phyloP scores from a whole-genome alignment of 2,113 vertebrate genomes.

The Xenus cinereus region DNA sequence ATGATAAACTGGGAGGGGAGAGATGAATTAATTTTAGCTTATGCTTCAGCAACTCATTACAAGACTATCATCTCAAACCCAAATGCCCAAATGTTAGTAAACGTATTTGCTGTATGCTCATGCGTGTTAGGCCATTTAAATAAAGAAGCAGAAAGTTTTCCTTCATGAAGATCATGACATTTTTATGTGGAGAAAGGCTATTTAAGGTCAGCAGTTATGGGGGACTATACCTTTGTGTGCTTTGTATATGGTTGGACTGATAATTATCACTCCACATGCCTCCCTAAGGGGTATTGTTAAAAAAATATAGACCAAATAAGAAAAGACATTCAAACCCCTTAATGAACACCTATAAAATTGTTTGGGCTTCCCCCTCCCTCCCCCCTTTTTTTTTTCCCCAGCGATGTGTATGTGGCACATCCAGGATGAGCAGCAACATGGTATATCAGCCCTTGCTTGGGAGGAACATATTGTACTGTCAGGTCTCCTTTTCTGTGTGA shows the following conservation, averaged over 20 bases:
- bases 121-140: neutral
- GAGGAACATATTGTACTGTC: neutral
- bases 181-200: neutral
- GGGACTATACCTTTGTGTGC: neutral
- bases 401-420: neutral
- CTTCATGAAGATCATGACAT: neutral
- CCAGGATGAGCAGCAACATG: neutral
- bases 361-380: neutral
- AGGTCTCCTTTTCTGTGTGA: neutral
- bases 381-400: too few species aligned
- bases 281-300: neutral
- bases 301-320: neutral
- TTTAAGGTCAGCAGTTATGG: neutral
- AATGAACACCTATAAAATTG: neutral
- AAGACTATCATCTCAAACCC: neutral
- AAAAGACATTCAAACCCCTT: neutral
- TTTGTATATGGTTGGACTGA: neutral
- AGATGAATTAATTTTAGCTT: neutral
- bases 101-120: neutral
- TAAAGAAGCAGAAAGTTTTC: constrained; percentile 1
- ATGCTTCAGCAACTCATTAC: neutral
- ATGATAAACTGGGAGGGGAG: neutral
- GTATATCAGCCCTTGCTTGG: neutral
- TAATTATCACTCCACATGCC: neutral
- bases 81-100: neutral